Percentiles rank a stretch among this genome's conserved stretches.
Conservation (phyloP, 2,888 invertebrate genomes). For the Dolichomitus sp. region DNA sequence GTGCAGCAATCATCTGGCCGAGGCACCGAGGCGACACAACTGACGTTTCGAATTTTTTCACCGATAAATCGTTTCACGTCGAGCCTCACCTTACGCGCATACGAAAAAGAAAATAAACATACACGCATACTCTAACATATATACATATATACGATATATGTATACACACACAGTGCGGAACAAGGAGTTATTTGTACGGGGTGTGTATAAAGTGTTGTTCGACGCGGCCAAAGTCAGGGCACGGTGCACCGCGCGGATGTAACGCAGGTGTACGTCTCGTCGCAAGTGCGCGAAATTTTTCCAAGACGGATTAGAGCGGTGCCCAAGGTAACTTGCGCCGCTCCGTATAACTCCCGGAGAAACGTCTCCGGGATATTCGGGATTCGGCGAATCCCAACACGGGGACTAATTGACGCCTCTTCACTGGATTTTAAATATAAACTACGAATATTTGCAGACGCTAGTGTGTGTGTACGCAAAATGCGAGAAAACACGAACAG, state of each 20-base stretch:
- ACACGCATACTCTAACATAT: conserved; percentile 3
- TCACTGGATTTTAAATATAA: background rate
- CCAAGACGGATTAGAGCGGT: conserved; percentile 36
- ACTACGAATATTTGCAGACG: conserved; percentile 4
- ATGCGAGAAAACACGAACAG: conserved; percentile 69
- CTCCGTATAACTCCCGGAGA: background rate
- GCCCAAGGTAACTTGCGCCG: background rate
- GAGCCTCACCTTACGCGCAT: conserved; percentile 12
- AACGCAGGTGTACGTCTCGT: conserved; percentile 52
- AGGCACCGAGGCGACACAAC: background rate
- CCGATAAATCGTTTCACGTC: conserved; percentile 1
- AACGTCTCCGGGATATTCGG: background rate
- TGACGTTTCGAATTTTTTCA: conserved; percentile 4
- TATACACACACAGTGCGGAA: conserved; percentile 35
- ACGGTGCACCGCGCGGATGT: background rate
- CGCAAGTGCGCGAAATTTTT: conserved; percentile 54
- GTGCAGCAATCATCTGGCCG: background rate
- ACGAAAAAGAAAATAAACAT: conserved; percentile 24
- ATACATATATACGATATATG: conserved; percentile 6
- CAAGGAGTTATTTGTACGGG: conserved; percentile 53
- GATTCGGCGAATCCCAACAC: background rate
- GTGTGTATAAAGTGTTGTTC: conserved; percentile 21
- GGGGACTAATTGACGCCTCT: background rate
- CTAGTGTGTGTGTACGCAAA: conserved; percentile 48
- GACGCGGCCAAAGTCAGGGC: background rate